Conservation (phyloP, 64 coral and sea anemone species). For the Catalaphyllia jardinei region DNA sequence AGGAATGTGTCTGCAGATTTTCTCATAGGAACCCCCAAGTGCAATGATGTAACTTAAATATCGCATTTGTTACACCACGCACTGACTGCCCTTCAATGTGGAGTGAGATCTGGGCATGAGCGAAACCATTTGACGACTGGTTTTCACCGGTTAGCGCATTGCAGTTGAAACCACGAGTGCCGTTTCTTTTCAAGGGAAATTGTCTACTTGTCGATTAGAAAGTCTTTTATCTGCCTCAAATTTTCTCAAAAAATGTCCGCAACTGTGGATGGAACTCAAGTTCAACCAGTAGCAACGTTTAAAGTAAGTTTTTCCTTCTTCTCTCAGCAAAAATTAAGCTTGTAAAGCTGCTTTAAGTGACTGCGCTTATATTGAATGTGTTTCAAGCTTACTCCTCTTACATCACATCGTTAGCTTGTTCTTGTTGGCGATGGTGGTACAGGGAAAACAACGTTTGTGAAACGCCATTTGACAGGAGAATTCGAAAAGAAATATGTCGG, state of each 20-base stretch:
- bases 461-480: constrained; percentile 95
- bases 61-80: too few species aligned
- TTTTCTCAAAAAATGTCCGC: not conserved
- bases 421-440: constrained; percentile 99
- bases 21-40: too few species aligned
- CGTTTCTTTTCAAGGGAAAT: not conserved
- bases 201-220: not conserved
- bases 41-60: too few species aligned
- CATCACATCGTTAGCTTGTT: constrained; percentile 68
- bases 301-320: constrained; percentile 53
- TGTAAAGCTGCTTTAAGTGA: too few species aligned
- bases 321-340: not conserved
- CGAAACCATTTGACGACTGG: constrained; percentile 60
- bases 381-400: not conserved
- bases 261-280: not conserved
- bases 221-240: not conserved
- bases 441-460: constrained; percentile 97
- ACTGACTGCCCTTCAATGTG: not conserved
- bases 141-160: constrained; percentile 61
- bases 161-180: not conserved
- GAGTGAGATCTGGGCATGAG: not conserved
- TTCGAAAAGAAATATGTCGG: constrained; percentile 99
- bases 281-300: constrained; percentile 76
- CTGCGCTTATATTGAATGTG: not conserved
- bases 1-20: too few species aligned